Evolutionary conservation across 2,888 invertebrate genomes (phyloP), one percentile per base, ranked within the genome.

Genomic region (Rutpela maculata): DNA sequence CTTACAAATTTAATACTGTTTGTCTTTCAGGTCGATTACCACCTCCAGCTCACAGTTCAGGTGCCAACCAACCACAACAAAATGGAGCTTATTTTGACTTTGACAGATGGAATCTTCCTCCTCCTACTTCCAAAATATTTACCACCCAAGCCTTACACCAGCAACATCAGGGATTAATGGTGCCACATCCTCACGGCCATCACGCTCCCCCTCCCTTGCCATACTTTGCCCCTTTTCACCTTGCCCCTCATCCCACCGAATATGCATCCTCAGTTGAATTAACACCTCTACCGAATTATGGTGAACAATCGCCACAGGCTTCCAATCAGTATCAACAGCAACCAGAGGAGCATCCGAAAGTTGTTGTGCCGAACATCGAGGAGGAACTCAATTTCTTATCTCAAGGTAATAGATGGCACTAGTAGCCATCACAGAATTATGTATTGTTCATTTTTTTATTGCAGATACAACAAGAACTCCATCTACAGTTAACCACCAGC

Each of bases 301-400:
- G 91, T 86, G 92, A 93, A 87, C 92, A 91, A 91, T 77, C 78
- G 55, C 76, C 80, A 10, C 78, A 77, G 60, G 73, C 78, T 57
- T 75, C 77, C 72, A 88, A 80, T 84, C 86, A 78, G 85, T 88
- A 88, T 55, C 88, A 88, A 26, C 87, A 83, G 78, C 90, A 84
- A 88, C 92, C 89, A 83, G 94, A 94, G 89, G 93, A 93, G 86
- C 93, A 94, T 90, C 95, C 95, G 84, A 96, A 96, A 92, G 96
- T 96, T 86, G 95, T 96, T 86, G 96, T 96, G 87, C 96, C 96
- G 85, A 95, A 96, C 91, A 96, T 96, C 89, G 96, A 96, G 90
- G 96, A 96, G 91, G 96, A 96, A 91, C 92, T 96, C 87, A 95
- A 95, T 89, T 96, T 95, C 91, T 92, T 96, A 89, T 93, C 94